Conservation (phyloP, 2,113 vertebrate genomes). For the Brachirus orientalis region DNA sequence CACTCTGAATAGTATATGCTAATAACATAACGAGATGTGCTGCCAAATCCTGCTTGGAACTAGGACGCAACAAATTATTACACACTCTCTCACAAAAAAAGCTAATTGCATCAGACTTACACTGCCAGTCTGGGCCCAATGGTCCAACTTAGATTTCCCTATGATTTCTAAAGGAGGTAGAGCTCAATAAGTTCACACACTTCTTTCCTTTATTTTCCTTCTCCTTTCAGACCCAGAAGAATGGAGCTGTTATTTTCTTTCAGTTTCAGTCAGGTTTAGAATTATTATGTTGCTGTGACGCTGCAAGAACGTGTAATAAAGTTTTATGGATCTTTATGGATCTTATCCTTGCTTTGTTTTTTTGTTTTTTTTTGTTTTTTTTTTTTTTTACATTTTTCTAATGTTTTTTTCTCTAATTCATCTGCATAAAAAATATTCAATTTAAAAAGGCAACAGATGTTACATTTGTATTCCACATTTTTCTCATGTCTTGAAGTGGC, state of each 20-base stretch:
- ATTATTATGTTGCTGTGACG: too few species aligned
- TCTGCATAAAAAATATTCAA: background rate
- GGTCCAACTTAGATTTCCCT: constrained; percentile 19
- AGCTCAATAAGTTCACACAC: too few species aligned
- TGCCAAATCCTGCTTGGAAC: constrained; percentile 45
- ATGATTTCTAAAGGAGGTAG: constrained; percentile 26
- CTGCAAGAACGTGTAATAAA: too few species aligned
- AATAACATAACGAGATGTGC: constrained; percentile 29
- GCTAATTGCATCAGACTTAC: constrained; percentile 40
- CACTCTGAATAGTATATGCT: constrained; percentile 18
- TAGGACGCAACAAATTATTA: constrained; percentile 50
- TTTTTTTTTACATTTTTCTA: too few species aligned
- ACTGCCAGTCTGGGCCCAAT: constrained; percentile 17
- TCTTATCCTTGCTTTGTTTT: too few species aligned
- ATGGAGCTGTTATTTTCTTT: too few species aligned
- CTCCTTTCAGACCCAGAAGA: too few species aligned
- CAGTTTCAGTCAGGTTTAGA: too few species aligned
- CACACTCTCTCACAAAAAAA: constrained; percentile 20
- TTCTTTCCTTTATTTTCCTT: too few species aligned
- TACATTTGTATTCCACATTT: constrained; percentile 50
- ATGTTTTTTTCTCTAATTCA: too few species aligned
- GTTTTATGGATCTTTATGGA: too few species aligned
- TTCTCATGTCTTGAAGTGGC: constrained; percentile 3
- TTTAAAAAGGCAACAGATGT: constrained; percentile 51
- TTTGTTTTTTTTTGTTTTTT: too few species aligned